phyloP scores from a whole-genome alignment of 2,888 invertebrate genomes.

The Aspidiotus destructor region DNA sequence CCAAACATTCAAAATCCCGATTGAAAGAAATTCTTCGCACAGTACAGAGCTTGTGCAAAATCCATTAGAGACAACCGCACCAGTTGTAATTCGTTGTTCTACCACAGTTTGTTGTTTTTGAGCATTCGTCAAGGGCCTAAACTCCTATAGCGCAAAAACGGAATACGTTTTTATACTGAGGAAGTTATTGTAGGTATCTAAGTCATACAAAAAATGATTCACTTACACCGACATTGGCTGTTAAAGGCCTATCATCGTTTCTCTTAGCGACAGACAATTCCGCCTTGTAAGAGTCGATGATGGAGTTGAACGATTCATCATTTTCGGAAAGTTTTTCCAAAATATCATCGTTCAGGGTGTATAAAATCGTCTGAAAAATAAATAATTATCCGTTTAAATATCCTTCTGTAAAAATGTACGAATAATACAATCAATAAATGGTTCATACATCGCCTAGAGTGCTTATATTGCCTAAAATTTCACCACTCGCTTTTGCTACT shows the following conservation, averaged over 20 bases:
- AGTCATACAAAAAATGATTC: no score
- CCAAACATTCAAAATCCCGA: slow-evolving; percentile 56
- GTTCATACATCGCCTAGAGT: slow-evolving; percentile 59
- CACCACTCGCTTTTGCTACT: slow-evolving; percentile 67
- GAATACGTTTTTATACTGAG: slow-evolving; percentile 6
- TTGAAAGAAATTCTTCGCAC: slow-evolving; percentile 39
- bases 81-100: slow-evolving; percentile 26
- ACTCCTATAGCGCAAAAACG: slow-evolving; percentile 34
- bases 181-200: no score
- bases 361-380: slow-evolving; percentile 67
- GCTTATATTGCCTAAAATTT: slow-evolving; percentile 56
- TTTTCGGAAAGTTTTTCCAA: slow-evolving; percentile 52
- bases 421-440: no score
- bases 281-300: slow-evolving; percentile 39
- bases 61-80: slow-evolving; percentile 4
- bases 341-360: slow-evolving; percentile 65
- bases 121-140: slow-evolving; percentile 40
- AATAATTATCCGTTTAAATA: not conserved
- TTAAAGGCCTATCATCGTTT: slow-evolving; percentile 49
- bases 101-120: not conserved
- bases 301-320: slow-evolving; percentile 46
- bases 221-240: slow-evolving; percentile 46
- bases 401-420: no score
- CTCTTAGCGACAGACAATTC: slow-evolving; percentile 27
- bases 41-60: slow-evolving; percentile 37